These are phyloP conservation scores for Scaptomyza pallida DNA, from an alignment of 1,140 invertebrate species.

Conservation along the genomic window DNA sequence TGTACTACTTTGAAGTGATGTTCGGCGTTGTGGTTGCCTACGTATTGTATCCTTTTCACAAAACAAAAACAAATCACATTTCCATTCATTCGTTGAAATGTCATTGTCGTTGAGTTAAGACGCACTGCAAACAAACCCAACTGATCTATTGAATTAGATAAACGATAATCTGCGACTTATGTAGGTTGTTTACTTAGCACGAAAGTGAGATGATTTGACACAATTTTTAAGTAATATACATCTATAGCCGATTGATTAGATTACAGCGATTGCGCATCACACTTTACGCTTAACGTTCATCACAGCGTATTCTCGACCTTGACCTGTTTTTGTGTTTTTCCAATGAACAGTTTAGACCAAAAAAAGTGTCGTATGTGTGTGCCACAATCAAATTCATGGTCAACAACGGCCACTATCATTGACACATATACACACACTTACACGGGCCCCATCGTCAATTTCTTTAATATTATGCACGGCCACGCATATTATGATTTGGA, in stretches of 20 bases:
- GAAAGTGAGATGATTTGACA: too few species aligned
- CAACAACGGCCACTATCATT: constrained; percentile 11
- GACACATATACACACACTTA: constrained; percentile 2
- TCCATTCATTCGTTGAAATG: neutral
- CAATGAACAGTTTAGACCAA: constrained; percentile 23
- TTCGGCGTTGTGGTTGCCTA: constrained; percentile 95
- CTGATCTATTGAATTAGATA: neutral
- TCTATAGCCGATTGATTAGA: constrained; percentile 3
- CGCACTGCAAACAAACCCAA: neutral
- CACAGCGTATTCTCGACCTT: constrained; percentile 52
- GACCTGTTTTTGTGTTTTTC: constrained; percentile 51
- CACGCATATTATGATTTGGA: constrained; percentile 59
- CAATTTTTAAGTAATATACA: neutral
- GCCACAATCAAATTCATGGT: constrained; percentile 25
- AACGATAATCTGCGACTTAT: neutral
- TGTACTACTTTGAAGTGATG: constrained; percentile 96
- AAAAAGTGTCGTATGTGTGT: neutral
- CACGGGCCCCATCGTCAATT: constrained; percentile 14
- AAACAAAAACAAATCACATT: constrained; percentile 10
- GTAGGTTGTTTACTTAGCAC: neutral
- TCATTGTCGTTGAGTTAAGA: neutral
- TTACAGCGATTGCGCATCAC: constrained; percentile 12
- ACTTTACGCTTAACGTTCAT: neutral
- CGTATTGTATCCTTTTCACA: constrained; percentile 97
- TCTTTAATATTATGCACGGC: constrained; percentile 54